Base-by-base conservation (phyloP, 2,113 vertebrate species). In the Ceyx cyanopectus region DNA sequence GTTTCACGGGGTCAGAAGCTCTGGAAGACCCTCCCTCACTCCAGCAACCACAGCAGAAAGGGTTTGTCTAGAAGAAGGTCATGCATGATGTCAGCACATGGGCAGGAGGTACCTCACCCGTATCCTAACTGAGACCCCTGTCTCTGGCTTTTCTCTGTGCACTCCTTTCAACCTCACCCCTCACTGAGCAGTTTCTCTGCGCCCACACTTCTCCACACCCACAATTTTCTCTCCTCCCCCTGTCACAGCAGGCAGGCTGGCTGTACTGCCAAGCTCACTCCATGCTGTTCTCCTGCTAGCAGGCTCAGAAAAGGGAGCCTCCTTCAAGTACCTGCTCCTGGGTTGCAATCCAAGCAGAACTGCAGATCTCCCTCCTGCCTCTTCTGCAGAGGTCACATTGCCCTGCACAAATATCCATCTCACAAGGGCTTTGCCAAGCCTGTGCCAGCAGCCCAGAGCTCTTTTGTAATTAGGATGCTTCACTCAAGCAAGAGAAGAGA, bases 131-230 rank as follows among this genome's bases (percentile, higher is more conserved):
- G 60, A 94, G 85, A 87, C 30, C 50, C 50, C 12, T 40, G 87
- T 87, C 87, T 93, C 89, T 85, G 75, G 67, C 75, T 91, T 46
- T 94, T 92, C 87, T 67, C 50, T 56, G 18, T 29, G 27, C 46
- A 7, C 51, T 83, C 65, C 76, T 92, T 87, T 76, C 79, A 73
- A n/a, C 58, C 93, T 94, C 89, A 7, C 69, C 84, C 45, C 63
- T 91, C 72, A 32, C 51, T 37, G 56, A 81, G 45, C 30, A 29
- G 87, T 85, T 95, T 92, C 91, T 94, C 29, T 87, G 60, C 94
- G 62, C 93, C 95, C 85, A 96, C 87, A 58, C 32, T 76, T 69
- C 84, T 94, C 89, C 81, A 58, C 91, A 79, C 66, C 81, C 75
- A 61, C 67, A 30, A 1, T 54, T 74, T 57, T 91, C 45, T 76